phyloP scores from a whole-genome alignment of 2,113 vertebrate genomes.

The Callopanchax toddi region DNA sequence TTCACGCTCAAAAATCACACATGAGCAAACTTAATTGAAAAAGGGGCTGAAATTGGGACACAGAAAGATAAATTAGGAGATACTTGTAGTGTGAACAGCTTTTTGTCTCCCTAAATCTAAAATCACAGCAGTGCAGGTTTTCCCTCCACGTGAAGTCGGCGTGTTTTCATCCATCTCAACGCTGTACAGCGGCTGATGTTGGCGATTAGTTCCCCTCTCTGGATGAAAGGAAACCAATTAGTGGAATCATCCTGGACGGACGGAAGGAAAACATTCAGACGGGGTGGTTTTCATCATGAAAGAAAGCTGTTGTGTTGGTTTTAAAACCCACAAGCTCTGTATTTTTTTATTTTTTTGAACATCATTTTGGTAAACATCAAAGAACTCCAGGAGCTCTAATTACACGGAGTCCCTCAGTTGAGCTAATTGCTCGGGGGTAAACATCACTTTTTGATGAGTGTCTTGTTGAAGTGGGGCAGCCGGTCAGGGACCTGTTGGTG shows the following conservation, averaged over 20 bases:
- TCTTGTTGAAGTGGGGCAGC: slow-evolving; percentile 27
- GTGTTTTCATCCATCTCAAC: slow-evolving; percentile 58
- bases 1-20: too few species aligned
- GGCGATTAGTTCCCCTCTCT: slow-evolving; percentile 70
- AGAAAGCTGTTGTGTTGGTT: slow-evolving; percentile 30
- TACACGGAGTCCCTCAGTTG: background rate
- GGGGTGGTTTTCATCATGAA: slow-evolving; percentile 55
- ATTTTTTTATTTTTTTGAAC: too few species aligned
- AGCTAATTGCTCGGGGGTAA: slow-evolving; percentile 19
- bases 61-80: too few species aligned
- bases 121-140: slow-evolving; percentile 9
- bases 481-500: slow-evolving; percentile 60
- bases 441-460: slow-evolving; percentile 50
- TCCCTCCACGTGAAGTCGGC: slow-evolving; percentile 32
- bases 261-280: slow-evolving; percentile 45
- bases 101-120: slow-evolving; percentile 16
- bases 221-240: slow-evolving; percentile 75
- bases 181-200: slow-evolving; percentile 51
- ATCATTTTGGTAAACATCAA: slow-evolving; percentile 18
- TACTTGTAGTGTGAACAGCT: background rate
- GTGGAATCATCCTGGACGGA: slow-evolving; percentile 61
- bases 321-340: slow-evolving; percentile 2
- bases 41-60: too few species aligned
- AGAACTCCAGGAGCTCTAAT: slow-evolving; percentile 5
- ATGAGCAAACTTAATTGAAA: too few species aligned